Conservation (phyloP, 2,797 vertebrate species). For the Chaunax sp. region DNA sequence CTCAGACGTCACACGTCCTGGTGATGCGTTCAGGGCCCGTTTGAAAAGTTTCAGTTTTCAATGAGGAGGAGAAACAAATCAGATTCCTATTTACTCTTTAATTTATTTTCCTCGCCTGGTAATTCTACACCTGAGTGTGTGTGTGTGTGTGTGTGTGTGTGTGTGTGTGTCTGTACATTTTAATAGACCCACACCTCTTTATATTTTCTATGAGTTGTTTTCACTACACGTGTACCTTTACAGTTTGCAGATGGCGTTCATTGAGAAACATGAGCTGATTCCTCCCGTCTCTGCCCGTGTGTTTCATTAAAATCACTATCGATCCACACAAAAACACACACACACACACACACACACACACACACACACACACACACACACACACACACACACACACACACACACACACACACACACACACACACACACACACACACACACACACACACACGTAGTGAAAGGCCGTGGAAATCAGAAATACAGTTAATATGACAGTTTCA, state of each 20-base stretch:
- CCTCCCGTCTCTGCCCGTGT: conserved; percentile 56
- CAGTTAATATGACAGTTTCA: conserved; percentile 77
- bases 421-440: conserved; percentile 22
- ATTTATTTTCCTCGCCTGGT: conserved; percentile 7
- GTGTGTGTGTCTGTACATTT: no score
- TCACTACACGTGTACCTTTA: no score
- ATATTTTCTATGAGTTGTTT: no score
- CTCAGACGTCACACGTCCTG: not conserved
- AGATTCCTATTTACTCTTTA: conserved; percentile 9
- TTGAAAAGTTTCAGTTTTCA: conserved; percentile 35
- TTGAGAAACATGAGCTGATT: conserved; percentile 71
- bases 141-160: conserved; percentile 18
- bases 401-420: conserved; percentile 22
- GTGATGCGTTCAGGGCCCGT: conserved; percentile 26
- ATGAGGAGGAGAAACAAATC: conserved; percentile 16
- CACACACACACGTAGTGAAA: conserved; percentile 49
- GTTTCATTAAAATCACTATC: conserved; percentile 80
- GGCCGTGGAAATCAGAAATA: conserved; percentile 75
- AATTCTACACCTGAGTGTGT: not conserved
- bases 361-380: conserved; percentile 18
- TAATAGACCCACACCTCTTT: no score
- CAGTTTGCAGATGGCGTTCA: conserved; percentile 23
- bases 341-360: conserved; percentile 34
- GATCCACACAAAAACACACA: conserved; percentile 61
- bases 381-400: no score